These are phyloP conservation scores for Otocyon megalotis DNA, from an alignment of 2,113 vertebrate genomes.

Conservation along the genomic window DNA sequence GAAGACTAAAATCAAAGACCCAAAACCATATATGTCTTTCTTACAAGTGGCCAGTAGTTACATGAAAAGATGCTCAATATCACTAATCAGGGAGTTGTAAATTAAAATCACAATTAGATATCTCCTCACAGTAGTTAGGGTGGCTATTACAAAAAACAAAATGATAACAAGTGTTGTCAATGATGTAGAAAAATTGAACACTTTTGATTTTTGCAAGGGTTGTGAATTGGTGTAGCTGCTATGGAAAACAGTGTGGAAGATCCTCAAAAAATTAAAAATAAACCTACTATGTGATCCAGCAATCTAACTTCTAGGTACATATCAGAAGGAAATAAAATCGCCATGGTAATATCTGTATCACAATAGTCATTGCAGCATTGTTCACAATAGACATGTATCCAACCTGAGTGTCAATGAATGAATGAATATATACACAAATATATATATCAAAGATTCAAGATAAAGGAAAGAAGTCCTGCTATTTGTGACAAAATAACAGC, in stretches of 20 bases:
- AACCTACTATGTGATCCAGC: neutral
- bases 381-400: neutral
- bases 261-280: neutral
- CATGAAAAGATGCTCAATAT: neutral
- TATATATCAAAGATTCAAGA: neutral
- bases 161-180: neutral
- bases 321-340: neutral
- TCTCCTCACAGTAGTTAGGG: neutral
- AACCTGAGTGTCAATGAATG: neutral
- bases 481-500: neutral
- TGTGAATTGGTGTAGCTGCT: neutral
- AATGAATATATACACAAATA: neutral
- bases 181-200: neutral
- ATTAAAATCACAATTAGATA: neutral
- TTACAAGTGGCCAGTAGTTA: neutral
- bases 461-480: neutral
- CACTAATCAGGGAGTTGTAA: neutral
- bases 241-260: neutral
- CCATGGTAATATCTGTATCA: neutral
- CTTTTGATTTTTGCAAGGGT: neutral
- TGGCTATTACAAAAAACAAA: neutral
- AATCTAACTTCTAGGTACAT: neutral
- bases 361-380: neutral
- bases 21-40: neutral
- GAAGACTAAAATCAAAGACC: too few relatives aligned